phyloP scores from a whole-genome alignment of 2,113 vertebrate species.

The Muntiacus muntjak region DNA sequence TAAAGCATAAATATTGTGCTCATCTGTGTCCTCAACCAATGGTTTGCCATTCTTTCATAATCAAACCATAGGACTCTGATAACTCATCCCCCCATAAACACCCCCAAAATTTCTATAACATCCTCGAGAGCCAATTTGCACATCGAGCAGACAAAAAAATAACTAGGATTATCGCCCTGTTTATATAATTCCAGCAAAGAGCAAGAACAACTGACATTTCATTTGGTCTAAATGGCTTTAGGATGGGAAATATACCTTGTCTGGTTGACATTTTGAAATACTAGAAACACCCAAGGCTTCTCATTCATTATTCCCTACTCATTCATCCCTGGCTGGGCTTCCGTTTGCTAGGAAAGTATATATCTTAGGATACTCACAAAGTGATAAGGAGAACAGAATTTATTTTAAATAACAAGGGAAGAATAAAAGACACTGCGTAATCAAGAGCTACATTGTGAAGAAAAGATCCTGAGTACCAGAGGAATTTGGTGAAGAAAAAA shows the following conservation, averaged over 20 bases:
- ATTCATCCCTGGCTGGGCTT: not conserved
- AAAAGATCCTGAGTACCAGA: not conserved
- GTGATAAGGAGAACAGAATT: not conserved
- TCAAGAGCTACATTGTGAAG: not conserved
- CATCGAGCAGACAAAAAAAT: not conserved
- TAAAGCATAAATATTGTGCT: not conserved
- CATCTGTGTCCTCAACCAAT: not conserved
- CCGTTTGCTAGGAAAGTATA: not conserved
- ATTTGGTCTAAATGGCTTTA: not conserved
- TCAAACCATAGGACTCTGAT: not conserved
- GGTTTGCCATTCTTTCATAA: not conserved
- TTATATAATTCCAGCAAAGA: not conserved
- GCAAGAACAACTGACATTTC: not conserved
- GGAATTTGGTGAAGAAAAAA: not conserved
- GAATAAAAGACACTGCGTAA: not conserved
- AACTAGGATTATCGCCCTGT: not conserved
- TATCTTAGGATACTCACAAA: not conserved
- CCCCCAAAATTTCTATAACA: not conserved
- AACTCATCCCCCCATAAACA: not conserved
- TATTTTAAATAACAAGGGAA: not conserved
- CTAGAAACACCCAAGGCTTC: not conserved
- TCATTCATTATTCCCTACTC: not conserved
- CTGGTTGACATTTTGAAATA: constrained; percentile 30
- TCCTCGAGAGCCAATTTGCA: not conserved
- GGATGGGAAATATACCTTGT: not conserved